These are phyloP conservation scores for Nemurella pictetii DNA, from an alignment of 2,888 invertebrate genomes.

Conservation along the genomic window DNA sequence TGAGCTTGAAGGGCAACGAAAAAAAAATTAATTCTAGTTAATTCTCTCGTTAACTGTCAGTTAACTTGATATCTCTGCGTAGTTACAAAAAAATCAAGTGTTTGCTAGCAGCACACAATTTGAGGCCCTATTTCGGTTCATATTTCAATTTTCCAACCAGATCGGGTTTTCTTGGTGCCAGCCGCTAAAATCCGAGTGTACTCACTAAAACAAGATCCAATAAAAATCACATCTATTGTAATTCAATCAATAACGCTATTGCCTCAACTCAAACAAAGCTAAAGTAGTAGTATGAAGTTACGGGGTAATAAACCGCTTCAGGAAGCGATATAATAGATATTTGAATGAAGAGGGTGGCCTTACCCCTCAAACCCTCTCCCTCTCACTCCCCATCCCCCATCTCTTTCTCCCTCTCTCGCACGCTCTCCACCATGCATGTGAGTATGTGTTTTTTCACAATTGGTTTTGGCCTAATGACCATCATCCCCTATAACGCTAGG, in stretches of 20 bases:
- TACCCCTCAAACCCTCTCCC: not conserved
- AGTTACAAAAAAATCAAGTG: no score
- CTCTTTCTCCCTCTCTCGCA: not conserved
- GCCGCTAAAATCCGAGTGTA: not conserved
- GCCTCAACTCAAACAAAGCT: not conserved
- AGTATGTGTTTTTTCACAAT: constrained; percentile 16
- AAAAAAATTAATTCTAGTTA: no score
- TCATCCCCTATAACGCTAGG: constrained; percentile 10
- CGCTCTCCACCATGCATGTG: not conserved
- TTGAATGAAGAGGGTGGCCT: constrained; percentile 18
- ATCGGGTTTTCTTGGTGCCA: not conserved
- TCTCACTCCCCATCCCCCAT: not conserved
- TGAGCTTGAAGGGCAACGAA: no score
- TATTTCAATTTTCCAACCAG: constrained; percentile 7
- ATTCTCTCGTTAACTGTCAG: no score
- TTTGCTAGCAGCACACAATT: not conserved
- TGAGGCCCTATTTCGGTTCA: not conserved
- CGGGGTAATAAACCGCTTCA: constrained; percentile 10
- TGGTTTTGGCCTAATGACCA: not conserved
- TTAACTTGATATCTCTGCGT: no score
- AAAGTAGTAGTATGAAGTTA: constrained; percentile 12
- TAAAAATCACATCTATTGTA: constrained; percentile 1
- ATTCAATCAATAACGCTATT: not conserved
- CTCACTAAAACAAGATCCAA: not conserved
- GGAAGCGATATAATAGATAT: constrained; percentile 10